These are phyloP conservation scores for Diabrotica virgifera DNA, from an alignment of 1,140 invertebrate species.

Conservation along the genomic window DNA sequence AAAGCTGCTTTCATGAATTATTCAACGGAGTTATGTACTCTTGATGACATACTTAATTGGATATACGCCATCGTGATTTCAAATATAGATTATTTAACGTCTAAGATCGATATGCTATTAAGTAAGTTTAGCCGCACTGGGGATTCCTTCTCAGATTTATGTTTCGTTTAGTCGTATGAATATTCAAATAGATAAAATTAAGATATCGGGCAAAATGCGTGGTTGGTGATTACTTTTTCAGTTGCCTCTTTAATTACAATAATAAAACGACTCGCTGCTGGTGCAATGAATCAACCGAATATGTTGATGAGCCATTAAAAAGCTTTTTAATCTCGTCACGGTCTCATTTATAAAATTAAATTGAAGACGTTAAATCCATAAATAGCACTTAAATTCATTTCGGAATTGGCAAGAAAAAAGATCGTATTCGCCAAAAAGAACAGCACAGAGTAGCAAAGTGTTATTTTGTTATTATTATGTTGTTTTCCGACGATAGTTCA, in stretches of 20 bases:
- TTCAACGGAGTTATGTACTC: constrained; percentile 28
- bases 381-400: no score
- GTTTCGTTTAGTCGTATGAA: constrained; percentile 21
- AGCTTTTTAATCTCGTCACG: constrained; percentile 2
- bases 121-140: constrained; percentile 9
- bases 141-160: constrained; percentile 17
- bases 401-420: no score
- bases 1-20: constrained; percentile 45
- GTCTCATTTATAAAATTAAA: background rate
- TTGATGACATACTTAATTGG: constrained; percentile 24
- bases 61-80: constrained; percentile 24
- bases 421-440: no score
- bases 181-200: constrained; percentile 20
- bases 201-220: constrained; percentile 8
- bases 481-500: no score
- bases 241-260: constrained; percentile 2
- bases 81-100: constrained; percentile 24
- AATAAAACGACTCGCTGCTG: background rate
- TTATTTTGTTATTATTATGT: no score
- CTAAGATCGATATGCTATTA: constrained; percentile 16
- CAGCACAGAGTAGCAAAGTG: no score
- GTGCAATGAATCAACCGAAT: background rate
- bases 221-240: background rate
- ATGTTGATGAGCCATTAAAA: background rate
- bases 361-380: no score